A percentile compares a stretch with the other conserved stretches of the same genome.
These are phyloP conservation scores for Sorex fumeus DNA, from an alignment of 2,113 vertebrate species.

Conservation along the genomic window DNA sequence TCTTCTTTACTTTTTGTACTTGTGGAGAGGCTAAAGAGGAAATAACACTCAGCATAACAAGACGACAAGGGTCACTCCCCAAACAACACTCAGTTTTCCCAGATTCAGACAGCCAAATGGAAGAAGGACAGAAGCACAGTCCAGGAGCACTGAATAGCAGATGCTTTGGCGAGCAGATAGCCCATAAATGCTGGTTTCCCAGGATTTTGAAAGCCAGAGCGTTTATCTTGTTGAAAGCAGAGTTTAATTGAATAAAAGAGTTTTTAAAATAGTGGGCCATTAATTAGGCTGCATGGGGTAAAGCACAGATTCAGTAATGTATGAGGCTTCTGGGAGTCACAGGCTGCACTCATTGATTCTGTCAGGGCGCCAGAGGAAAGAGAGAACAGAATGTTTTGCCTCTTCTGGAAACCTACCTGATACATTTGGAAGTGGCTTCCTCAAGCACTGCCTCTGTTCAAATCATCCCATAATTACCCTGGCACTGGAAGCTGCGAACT, in stretches of 20 bases:
- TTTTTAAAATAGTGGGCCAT: conserved; percentile 80
- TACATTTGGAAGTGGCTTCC: conserved; percentile 82
- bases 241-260: conserved; percentile 85
- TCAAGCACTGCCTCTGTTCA: conserved; percentile 83
- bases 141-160: conserved; percentile 55
- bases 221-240: conserved; percentile 81
- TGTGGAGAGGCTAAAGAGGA: neutral
- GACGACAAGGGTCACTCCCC: neutral
- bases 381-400: conserved; percentile 40
- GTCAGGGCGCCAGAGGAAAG: conserved; percentile 77
- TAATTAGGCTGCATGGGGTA: conserved; percentile 84
- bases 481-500: conserved; percentile 88
- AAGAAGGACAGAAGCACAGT: neutral
- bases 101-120: conserved; percentile 30
- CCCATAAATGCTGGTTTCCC: conserved; percentile 60
- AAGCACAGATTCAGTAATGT: conserved; percentile 75
- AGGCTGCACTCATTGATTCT: conserved; percentile 83
- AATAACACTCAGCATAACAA: neutral
- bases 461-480: conserved; percentile 89
- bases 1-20: neutral
- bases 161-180: conserved; percentile 56
- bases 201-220: conserved; percentile 70
- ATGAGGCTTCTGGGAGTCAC: conserved; percentile 82
- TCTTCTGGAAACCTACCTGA: conserved; percentile 87
- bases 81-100: conserved; percentile 26